Evolutionary conservation across 1,140 invertebrate species (phyloP), one percentile per base, ranked within the genome.

Genomic region (Drosophila insularis): DNA sequence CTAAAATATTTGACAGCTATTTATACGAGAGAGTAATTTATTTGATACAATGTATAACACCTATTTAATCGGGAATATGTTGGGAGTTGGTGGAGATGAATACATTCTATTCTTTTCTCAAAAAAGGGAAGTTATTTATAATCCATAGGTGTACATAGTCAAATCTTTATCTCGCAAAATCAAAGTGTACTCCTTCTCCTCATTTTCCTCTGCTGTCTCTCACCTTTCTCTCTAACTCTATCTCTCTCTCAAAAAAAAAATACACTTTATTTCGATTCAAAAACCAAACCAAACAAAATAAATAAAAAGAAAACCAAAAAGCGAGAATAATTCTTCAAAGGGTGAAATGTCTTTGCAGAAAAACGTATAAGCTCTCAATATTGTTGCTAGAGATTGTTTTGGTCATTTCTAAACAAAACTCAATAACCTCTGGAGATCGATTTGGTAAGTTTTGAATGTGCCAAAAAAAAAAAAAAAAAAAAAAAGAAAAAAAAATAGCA

Each of bases 301-400:
- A 74, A 63, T 31, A 70, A 72, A 76, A 73, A n/a, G n/a, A 90
- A 72, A 76, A 73, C n/a, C 17, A 90, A 80, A 90, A 91, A 84
- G 75, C 82, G 75, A 89, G 85, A 91, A 91, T 91, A 91, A 91
- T 91, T 80, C 82, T 90, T 74, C 55, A 58, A 91, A 91, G 89
- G 89, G 89, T 91, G 89, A 91, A 91, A 91, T 91, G 89, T 91
- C 89, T 91, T 91, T 91, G 89, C 89, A 91, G 89, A 91, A 60
- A 91, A 91, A 78, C 89, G 85, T 87, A 81, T 87, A 91, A 91
- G 80, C 89, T 89, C 43, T 21, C 89, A 91, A 81, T 91, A 91
- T 91, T 91, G 90, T 89, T 91, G 89, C 89, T 91, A 91, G 89
- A 87, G 89, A 91, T 91, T 91, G 89, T 91, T 91, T 91, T 91